Evolutionary conservation across 2,888 invertebrate genomes (phyloP).

Genomic region (Desoria tigrina): DNA sequence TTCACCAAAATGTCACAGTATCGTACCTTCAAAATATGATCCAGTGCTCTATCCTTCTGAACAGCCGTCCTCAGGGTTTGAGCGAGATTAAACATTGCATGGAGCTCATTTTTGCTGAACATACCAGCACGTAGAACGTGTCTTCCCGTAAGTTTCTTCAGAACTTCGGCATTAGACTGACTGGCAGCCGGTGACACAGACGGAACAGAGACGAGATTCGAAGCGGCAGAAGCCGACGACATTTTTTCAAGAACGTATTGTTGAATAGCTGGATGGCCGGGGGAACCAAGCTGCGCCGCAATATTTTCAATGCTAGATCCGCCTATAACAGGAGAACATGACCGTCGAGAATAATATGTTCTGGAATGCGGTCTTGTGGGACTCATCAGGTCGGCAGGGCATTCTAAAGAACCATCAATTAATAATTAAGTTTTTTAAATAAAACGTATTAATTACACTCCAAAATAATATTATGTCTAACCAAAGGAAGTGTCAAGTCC

Average conservation of each 20-base stretch:
- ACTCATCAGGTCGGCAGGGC: slow-evolving; percentile 24
- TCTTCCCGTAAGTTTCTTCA: slow-evolving; percentile 65
- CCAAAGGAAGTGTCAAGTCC: slow-evolving; percentile 35
- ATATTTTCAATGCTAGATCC: slow-evolving; percentile 7
- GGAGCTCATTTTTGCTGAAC: slow-evolving; percentile 84
- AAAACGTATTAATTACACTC: too few species aligned
- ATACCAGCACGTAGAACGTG: slow-evolving; percentile 82
- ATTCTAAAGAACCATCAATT: slow-evolving; percentile 7
- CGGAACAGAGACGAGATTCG: slow-evolving; percentile 25
- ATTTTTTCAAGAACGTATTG: background rate
- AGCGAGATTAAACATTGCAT: slow-evolving; percentile 91
- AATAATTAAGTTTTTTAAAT: background rate
- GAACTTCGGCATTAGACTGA: slow-evolving; percentile 30
- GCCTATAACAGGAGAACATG: slow-evolving; percentile 30
- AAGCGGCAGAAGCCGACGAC: background rate
- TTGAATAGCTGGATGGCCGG: slow-evolving; percentile 5
- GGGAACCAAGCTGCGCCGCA: slow-evolving; percentile 9
- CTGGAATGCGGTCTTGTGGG: slow-evolving; percentile 41
- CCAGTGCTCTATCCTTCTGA: slow-evolving; percentile 77
- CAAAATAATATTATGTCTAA: slow-evolving; percentile 7
- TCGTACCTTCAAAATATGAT: slow-evolving; percentile 78
- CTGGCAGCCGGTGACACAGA: slow-evolving; percentile 37
- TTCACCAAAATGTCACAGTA: too few species aligned
- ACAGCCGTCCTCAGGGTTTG: slow-evolving; percentile 81
- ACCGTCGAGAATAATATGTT: slow-evolving; percentile 33